phyloP scores from a whole-genome alignment of 2,797 vertebrate species.

The Psittacula echo region DNA sequence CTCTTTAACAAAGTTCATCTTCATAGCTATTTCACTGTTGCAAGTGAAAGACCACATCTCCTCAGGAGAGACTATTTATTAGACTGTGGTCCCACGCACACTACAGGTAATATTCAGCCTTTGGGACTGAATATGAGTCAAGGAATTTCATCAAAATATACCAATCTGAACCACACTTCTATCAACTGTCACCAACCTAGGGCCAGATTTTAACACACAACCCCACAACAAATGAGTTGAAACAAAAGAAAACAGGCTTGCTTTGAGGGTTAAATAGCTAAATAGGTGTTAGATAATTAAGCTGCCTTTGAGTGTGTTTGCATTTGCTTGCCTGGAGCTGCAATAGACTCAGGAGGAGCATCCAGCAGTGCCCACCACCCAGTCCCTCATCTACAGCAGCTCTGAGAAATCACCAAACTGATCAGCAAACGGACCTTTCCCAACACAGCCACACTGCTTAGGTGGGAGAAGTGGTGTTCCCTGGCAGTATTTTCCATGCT shows the following conservation, averaged over 20 bases:
- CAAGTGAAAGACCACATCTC: not conserved
- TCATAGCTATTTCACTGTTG: not conserved
- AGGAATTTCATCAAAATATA: not conserved
- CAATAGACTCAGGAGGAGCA: not conserved
- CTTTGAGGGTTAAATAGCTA: not conserved
- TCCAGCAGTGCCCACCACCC: not conserved
- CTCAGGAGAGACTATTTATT: not conserved
- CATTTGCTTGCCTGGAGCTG: not conserved
- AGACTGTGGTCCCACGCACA: not conserved
- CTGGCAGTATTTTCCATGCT: fast-evolving
- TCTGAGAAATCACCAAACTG: fast-evolving
- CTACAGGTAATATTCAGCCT: not conserved
- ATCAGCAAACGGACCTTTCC: too few relatives aligned
- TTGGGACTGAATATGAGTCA: not conserved
- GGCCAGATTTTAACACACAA: not conserved
- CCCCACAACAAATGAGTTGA: fast-evolving
- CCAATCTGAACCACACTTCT: not conserved
- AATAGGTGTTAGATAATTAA: not conserved
- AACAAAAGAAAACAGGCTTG: not conserved
- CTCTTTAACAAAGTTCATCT: not conserved
- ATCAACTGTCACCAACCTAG: not conserved
- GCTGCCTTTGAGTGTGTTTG: not conserved
- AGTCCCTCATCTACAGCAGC: not conserved
- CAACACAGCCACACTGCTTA: fast-evolving
- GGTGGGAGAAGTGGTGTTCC: too few relatives aligned